A percentile compares a stretch with the other conserved stretches of the same genome.
These are phyloP conservation scores for Periplaneta americana DNA, from an alignment of 1,140 invertebrate species.

Conservation along the genomic window DNA sequence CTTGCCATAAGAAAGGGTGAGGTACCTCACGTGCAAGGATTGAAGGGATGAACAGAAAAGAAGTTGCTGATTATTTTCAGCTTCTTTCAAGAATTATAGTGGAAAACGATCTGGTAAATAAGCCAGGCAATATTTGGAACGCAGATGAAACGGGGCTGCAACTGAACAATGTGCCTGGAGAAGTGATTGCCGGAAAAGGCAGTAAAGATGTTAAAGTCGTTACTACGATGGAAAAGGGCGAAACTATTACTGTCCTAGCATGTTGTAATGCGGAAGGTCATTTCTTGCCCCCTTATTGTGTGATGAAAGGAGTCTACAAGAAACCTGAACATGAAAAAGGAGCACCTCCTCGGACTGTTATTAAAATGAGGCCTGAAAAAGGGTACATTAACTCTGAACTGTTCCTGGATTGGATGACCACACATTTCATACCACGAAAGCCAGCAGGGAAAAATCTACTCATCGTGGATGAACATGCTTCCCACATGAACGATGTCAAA, in stretches of 20 bases:
- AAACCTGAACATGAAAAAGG: not conserved
- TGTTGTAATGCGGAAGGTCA: constrained; percentile 24
- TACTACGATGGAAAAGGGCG: no score
- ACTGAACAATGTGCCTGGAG: constrained; percentile 34
- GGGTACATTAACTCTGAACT: constrained; percentile 33
- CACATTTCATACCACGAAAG: constrained; percentile 34
- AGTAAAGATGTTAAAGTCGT: no score
- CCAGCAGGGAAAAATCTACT: constrained; percentile 32
- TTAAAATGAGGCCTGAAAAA: constrained; percentile 26
- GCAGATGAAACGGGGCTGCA: constrained; percentile 39
- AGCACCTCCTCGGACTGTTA: not conserved
- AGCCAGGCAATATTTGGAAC: constrained; percentile 35
- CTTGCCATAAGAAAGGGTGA: constrained; percentile 25
- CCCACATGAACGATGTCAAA: constrained; percentile 28
- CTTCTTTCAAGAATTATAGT: constrained; percentile 27
- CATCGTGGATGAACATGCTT: constrained; percentile 36
- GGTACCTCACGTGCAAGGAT: constrained; percentile 22
- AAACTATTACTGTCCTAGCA: constrained; percentile 30
- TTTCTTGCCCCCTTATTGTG: constrained; percentile 18
- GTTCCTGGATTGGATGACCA: constrained; percentile 34
- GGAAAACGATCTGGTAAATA: constrained; percentile 30
- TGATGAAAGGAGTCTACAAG: constrained; percentile 21
- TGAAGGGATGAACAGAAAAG: constrained; percentile 26
- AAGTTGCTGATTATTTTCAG: constrained; percentile 31
- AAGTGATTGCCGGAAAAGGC: no score